Evolutionary conservation across 2,888 invertebrate genomes (phyloP), one percentile per base, ranked within the genome.

Genomic region (Eustalomyia histrio): DNA sequence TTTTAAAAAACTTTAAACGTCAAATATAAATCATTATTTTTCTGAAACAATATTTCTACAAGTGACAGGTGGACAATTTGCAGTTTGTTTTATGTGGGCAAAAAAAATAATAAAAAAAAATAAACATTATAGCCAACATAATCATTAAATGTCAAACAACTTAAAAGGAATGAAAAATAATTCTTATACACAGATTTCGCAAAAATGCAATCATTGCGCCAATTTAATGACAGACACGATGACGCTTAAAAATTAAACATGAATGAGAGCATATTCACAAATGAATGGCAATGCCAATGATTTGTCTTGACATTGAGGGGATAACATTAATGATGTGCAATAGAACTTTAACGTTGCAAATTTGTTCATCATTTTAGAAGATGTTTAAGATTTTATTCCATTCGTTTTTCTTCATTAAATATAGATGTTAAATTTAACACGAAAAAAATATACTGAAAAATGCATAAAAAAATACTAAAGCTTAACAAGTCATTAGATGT

Each of bases 171-270:
- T 17, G 14, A 35, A 58, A 57, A 57, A 57, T 35, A 18, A 63
- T 14, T 21, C 4, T 47, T 47, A 24, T 14, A 63, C 61, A 21
- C 39, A 16, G 39, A 47, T 47, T 63, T 63, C 10, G 24, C 24
- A 21, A 1, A 35, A 0, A 16, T 60, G 73, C 64, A 75, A 69
- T 76, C 72, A 74, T 67, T 79, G 63, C 64, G 68, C 67, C 75
- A 78, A 79, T 76, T 82, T 76, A 82, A 80, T 72, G 80, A 79
- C 83, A 84, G 83, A 79, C 82, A 58, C 68, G 39, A 58, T 79
- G 80, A 80, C 84, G 83, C 83, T 84, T 76, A 84, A 81, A 76
- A 80, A 65, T 84, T 83, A 80, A 82, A 86, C 50, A 57, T 64
- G 53, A 43, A 58, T 64, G 17, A 39, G 10, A 69, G 12, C 65